Evolutionary conservation across 2,888 invertebrate genomes (phyloP).

Genomic region (Rhimphoctona megacephalus): DNA sequence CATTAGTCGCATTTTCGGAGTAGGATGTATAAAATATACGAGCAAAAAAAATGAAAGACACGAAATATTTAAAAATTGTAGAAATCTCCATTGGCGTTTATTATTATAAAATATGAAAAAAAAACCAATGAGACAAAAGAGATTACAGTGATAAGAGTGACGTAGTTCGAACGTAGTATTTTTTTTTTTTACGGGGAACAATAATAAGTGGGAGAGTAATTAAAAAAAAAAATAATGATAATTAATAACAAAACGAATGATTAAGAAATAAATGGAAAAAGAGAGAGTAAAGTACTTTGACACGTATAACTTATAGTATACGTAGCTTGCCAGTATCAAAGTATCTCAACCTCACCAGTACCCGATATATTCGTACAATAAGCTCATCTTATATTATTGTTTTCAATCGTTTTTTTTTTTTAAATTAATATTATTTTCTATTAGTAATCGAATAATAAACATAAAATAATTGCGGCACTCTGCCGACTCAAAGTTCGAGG

Average conservation of each 20-base stretch:
- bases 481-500: conserved; percentile 32
- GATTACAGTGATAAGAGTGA: neutral
- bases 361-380: conserved; percentile 25
- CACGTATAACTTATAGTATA: conserved; percentile 63
- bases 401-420: neutral
- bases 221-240: conserved; percentile 9
- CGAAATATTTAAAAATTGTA: neutral
- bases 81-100: conserved; percentile 2
- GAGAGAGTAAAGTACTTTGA: conserved; percentile 18
- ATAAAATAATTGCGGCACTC: neutral
- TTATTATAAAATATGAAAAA: neutral
- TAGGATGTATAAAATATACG: neutral
- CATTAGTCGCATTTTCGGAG: conserved; percentile 7
- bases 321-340: conserved; percentile 78
- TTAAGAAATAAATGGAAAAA: neutral
- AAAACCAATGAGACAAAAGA: neutral
- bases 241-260: neutral
- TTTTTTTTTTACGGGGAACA: neutral
- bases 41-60: neutral
- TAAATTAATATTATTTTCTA: neutral
- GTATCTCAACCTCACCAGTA: conserved; percentile 43
- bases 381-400: neutral
- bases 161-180: neutral
- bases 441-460: neutral
- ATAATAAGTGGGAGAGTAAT: neutral